Percentiles rank a stretch among this genome's conserved stretches.
Conservation (phyloP, 2,888 invertebrate genomes). For the Tetramorium bicarinatum region DNA sequence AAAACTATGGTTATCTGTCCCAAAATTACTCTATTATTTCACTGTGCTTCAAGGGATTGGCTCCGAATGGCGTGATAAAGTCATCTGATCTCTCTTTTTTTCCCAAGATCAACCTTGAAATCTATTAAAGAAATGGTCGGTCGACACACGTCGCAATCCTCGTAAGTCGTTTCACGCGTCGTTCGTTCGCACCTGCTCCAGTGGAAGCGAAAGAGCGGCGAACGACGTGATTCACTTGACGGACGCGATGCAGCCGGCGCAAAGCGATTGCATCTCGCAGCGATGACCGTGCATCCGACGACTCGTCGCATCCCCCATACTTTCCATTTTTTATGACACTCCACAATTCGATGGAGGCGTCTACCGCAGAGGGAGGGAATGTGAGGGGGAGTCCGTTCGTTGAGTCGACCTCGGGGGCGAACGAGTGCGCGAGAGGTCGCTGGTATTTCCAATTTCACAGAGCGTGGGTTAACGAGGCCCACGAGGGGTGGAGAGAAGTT, state of each 20-base stretch:
- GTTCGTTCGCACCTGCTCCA: conserved; percentile 50
- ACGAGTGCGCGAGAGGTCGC: conserved; percentile 62
- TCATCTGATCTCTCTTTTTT: conserved; percentile 9
- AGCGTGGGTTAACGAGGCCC: conserved; percentile 86
- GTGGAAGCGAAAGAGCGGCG: conserved; percentile 41
- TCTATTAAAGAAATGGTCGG: conserved; percentile 51
- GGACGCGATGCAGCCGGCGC: conserved; percentile 48
- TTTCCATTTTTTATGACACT: conserved; percentile 72
- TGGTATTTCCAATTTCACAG: conserved; percentile 86
- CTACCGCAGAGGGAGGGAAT: conserved; percentile 53
- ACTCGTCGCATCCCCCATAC: conserved; percentile 5
- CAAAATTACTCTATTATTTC: conserved; percentile 50
- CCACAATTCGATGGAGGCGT: conserved; percentile 55
- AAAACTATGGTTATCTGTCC: conserved; percentile 36
- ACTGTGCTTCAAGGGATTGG: conserved; percentile 19
- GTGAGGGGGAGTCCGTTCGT: not conserved
- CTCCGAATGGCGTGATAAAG: conserved; percentile 29
- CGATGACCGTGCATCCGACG: conserved; percentile 66
- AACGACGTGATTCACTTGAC: conserved; percentile 33
- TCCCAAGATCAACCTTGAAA: conserved; percentile 7
- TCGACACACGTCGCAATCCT: conserved; percentile 35
- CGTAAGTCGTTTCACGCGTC: conserved; percentile 57
- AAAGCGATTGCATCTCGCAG: conserved; percentile 50
- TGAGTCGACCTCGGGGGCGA: conserved; percentile 30
- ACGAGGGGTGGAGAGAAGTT: conserved; percentile 79